Evolutionary conservation across 2,888 invertebrate species (phyloP).

Genomic region (Scaptomyza cyrtandrae): DNA sequence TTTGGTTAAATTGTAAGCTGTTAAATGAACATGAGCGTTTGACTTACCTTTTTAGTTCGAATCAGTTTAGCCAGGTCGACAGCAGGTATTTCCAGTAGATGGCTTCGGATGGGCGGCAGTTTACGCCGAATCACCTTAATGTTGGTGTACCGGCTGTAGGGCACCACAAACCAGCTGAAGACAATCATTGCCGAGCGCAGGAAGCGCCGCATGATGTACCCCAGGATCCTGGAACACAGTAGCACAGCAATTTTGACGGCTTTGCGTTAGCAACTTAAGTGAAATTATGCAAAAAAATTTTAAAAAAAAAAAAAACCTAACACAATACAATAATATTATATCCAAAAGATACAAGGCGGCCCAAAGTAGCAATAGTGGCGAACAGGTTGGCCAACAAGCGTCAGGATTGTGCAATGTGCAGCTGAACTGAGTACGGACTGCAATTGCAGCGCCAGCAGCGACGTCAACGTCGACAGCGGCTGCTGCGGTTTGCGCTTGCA

Average conservation of each 20-base stretch:
- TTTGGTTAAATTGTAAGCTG: constrained; percentile 8
- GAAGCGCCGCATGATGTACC: constrained; percentile 87
- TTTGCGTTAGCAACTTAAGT: constrained; percentile 65
- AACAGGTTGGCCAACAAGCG: constrained; percentile 69
- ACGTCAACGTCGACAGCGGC: constrained; percentile 27
- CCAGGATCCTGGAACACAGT: constrained; percentile 86
- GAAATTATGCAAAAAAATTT: constrained; percentile 32
- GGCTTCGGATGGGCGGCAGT: constrained; percentile 88
- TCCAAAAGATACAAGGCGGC: constrained; percentile 37
- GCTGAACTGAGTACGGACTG: constrained; percentile 52
- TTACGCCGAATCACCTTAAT: constrained; percentile 86
- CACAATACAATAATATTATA: constrained; percentile 20
- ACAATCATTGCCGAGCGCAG: constrained; percentile 87
- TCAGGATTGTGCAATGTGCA: constrained; percentile 79
- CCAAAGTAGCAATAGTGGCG: constrained; percentile 14
- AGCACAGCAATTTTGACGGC: constrained; percentile 84
- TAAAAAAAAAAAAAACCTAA: not conserved
- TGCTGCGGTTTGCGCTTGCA: constrained; percentile 65
- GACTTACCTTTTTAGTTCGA: constrained; percentile 88
- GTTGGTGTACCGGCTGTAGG: constrained; percentile 85
- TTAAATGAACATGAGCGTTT: not conserved
- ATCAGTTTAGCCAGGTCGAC: constrained; percentile 89
- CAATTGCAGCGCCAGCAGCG: constrained; percentile 37
- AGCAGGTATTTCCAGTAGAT: constrained; percentile 89
- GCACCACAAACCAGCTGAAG: constrained; percentile 86